Evolutionary conservation across 2,113 vertebrate species (phyloP).

Genomic region (Bubo blakistoni): DNA sequence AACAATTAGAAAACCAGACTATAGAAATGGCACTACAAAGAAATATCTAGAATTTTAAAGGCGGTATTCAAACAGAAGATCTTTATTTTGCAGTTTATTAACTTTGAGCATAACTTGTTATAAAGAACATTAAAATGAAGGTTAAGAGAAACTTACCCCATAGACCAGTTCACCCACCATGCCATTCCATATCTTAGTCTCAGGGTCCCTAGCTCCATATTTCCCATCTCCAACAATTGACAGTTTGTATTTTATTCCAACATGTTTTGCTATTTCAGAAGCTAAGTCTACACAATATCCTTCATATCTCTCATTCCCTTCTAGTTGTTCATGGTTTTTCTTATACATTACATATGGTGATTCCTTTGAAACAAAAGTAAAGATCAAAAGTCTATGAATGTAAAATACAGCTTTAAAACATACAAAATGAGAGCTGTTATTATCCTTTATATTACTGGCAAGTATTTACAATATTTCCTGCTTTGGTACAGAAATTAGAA

Average conservation of each 20-base stretch:
- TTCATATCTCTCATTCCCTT: conserved; percentile 99
- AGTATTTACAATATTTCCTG: conserved; percentile 14
- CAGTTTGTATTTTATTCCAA: conserved; percentile 99
- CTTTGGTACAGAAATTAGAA: conserved; percentile 20
- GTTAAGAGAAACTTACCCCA: conserved; percentile 89
- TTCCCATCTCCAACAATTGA: conserved; percentile 98
- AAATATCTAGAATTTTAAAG: conserved; percentile 49
- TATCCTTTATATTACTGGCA: conserved; percentile 19
- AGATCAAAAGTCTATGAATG: conserved; percentile 69
- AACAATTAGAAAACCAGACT: conserved; percentile 3
- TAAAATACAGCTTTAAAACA: conserved; percentile 78
- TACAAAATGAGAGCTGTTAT: conserved; percentile 34
- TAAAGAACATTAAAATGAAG: conserved; percentile 60
- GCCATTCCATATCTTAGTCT: conserved; percentile 99
- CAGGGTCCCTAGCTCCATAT: conserved; percentile 97
- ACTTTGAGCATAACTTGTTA: conserved; percentile 11
- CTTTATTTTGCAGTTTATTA: conserved; percentile 60
- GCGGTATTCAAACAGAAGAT: conserved; percentile 18
- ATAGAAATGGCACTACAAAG: conserved; percentile 19
- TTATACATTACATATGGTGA: conserved; percentile 99
- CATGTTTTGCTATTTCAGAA: conserved; percentile 99
- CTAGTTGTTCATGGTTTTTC: conserved; percentile 97
- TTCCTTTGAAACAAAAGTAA: conserved; percentile 88
- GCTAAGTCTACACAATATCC: conserved; percentile 99
- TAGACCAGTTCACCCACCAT: conserved; percentile 99